Conservation (phyloP, 2,113 vertebrate species). For the Mus spicilegus region DNA sequence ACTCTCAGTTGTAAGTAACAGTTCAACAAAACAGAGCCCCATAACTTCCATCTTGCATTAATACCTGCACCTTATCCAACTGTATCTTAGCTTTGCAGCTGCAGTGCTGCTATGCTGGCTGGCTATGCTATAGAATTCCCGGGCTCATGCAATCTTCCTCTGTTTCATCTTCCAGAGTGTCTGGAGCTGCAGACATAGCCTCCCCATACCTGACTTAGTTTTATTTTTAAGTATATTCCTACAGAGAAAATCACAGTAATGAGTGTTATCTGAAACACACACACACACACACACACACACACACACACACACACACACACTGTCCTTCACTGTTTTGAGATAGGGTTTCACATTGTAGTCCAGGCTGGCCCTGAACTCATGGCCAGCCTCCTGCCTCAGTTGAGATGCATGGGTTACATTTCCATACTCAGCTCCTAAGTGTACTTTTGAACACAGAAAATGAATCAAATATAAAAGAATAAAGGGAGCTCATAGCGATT, state of each 20-base stretch:
- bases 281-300: not conserved
- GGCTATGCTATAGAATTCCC: not conserved
- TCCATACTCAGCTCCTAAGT: not conserved
- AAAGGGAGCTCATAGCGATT: slow-evolving; percentile 31
- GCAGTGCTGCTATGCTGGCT: not conserved
- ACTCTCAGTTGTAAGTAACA: not conserved
- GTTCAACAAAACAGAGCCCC: slow-evolving; percentile 31
- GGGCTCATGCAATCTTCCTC: not conserved
- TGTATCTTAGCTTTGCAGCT: not conserved
- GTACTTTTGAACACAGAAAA: slow-evolving; percentile 42
- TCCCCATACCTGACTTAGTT: not conserved
- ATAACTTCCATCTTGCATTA: slow-evolving; percentile 24
- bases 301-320: not conserved
- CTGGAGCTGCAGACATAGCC: not conserved
- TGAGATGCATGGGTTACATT: not conserved
- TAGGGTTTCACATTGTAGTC: not conserved
- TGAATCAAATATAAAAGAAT: slow-evolving; percentile 51
- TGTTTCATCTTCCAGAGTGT: not conserved
- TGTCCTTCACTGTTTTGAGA: not conserved
- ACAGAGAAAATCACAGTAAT: slow-evolving; percentile 43
- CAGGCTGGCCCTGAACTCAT: not conserved
- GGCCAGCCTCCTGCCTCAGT: not conserved
- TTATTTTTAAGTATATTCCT: slow-evolving; percentile 39
- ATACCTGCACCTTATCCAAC: not conserved
- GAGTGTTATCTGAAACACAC: slow-evolving; percentile 5